Base-by-base conservation (phyloP, 2,797 vertebrate genomes). In the Danio albolineatus region DNA sequence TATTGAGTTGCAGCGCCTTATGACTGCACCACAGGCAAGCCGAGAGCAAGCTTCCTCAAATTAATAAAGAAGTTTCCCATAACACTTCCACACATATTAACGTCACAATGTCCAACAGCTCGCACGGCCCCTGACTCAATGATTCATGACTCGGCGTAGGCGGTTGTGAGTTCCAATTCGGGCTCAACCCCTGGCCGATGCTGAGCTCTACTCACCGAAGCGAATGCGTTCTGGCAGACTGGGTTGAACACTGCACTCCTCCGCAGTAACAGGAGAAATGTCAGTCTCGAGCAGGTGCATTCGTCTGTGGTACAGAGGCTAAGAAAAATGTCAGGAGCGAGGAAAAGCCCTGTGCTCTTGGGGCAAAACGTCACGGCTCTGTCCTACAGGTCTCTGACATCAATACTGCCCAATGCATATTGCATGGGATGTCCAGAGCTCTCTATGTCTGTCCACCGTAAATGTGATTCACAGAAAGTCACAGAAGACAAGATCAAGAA, bases 1-100 rank as follows among this genome's bases (percentile, higher is more conserved):
- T 88, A 76, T 92, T 61, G 77, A 46, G 84, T 93, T 93, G 86
- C 91, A 85, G 75, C 54, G 53, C 44, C 28, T 49, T 69, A 41
- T 78, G 80, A 66, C 74, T 43, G 28, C 46, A 54, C 59, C 43
- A 46, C 46, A 48, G 51, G 48, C 10, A 43, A 21, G 56, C 51
- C 3, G 13, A 54, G 51, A 53, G 43, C 46, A 82, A 62, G 76
- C 44, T 51, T 71, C 14, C 4, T 36, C 53, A 12, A n/a, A 72
- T 73, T 60, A 56, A 76, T 28, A 57, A 64, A 79, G 59, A 51
- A 19, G 48, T 43, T 66, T 73, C 60, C 9, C 70, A 48, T 19
- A 81, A 73, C 69, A 78, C 54, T 60, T 66, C 69, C 54, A 51
- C 48, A 66, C 17, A 17, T 16, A 56, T 77, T 73, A 71, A 59